These are phyloP conservation scores for Nyctibius bracteatus DNA, from an alignment of 2,113 vertebrate species.

Conservation along the genomic window DNA sequence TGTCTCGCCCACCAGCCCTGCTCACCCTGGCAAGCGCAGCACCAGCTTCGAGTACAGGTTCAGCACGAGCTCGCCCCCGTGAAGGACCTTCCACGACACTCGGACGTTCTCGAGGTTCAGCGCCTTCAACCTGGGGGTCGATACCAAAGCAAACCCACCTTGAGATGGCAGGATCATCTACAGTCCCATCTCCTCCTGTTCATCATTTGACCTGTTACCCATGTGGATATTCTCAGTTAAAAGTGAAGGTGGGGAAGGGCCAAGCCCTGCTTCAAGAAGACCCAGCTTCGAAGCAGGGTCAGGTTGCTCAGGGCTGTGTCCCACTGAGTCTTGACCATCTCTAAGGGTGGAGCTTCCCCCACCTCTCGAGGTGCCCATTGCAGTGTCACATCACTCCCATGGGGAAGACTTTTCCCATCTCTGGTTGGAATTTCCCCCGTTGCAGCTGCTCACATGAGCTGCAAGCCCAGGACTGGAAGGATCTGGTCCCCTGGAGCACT, in stretches of 20 bases:
- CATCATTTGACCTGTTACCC: accelerated
- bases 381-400: background rate
- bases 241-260: background rate
- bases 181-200: background rate
- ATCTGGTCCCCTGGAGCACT: background rate
- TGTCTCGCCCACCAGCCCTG: accelerated
- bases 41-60: constrained; percentile 41
- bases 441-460: accelerated
- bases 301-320: background rate
- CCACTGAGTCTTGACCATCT: background rate
- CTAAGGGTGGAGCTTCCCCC: background rate
- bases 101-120: background rate
- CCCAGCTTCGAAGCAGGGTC: background rate
- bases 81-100: background rate
- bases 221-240: background rate
- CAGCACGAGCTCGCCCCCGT: background rate
- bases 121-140: background rate
- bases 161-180: background rate
- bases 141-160: background rate
- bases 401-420: background rate
- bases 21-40: constrained; percentile 50
- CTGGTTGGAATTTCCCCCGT: background rate
- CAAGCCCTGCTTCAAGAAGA: accelerated
- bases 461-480: background rate
- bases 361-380: accelerated